A percentile compares a stretch with the other conserved stretches of the same genome.
Evolutionary conservation across 2,888 invertebrate genomes (phyloP).

Genomic region (Campopleginae sp.): DNA sequence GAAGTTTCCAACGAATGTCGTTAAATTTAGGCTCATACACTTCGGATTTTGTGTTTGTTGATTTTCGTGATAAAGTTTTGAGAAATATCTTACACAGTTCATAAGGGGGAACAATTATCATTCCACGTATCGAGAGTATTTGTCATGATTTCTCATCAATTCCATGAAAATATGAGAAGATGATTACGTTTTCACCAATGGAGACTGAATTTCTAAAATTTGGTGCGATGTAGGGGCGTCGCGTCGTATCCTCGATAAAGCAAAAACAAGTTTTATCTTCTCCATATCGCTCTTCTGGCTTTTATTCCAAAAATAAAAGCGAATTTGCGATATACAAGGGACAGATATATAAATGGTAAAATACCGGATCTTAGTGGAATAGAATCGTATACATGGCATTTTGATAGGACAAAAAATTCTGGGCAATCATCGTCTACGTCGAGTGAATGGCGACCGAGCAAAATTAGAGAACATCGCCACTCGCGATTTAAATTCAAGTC

Average conservation of each 20-base stretch:
- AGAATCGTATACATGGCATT: slow-evolving; percentile 1
- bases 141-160: no score
- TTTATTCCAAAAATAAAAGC: slow-evolving; percentile 9
- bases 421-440: slow-evolving; percentile 11
- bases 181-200: background rate
- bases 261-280: slow-evolving; percentile 35
- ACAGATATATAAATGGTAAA: background rate
- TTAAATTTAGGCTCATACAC: no score
- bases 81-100: no score
- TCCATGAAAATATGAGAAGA: background rate
- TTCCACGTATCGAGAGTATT: no score
- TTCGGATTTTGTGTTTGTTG: no score
- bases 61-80: no score
- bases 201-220: background rate
- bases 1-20: no score
- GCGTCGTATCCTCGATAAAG: slow-evolving; percentile 34
- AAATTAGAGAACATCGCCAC: background rate
- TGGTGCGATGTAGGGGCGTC: background rate
- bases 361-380: slow-evolving; percentile 23
- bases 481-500: slow-evolving; percentile 8
- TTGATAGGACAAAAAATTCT: slow-evolving; percentile 7
- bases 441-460: background rate
- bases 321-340: background rate
- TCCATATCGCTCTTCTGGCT: no score
- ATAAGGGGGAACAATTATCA: no score